Conservation (phyloP, 2,797 vertebrate species). For the Cyclura pinguis region DNA sequence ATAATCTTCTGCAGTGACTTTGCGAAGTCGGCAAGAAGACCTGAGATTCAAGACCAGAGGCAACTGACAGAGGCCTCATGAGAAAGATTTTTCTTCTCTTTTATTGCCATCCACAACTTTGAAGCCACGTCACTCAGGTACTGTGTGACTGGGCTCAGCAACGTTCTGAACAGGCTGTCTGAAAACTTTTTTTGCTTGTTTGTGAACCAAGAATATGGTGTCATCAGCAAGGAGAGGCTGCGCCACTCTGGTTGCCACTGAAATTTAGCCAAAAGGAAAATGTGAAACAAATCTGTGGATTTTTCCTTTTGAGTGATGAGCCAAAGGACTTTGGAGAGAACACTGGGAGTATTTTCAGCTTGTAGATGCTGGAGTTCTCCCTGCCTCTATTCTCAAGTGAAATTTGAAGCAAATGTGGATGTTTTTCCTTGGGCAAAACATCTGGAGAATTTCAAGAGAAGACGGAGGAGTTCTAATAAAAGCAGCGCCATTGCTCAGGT, state of each 20-base stretch:
- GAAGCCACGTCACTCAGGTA: background rate
- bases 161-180: background rate
- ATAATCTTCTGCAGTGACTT: too few species aligned
- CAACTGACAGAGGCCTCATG: background rate
- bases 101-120: background rate
- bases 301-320: background rate
- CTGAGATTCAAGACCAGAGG: background rate
- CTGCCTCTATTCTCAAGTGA: too few species aligned
- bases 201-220: background rate
- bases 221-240: background rate
- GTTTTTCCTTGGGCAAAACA: background rate
- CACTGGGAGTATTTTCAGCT: background rate
- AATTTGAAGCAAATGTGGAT: constrained; percentile 1
- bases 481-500: background rate
- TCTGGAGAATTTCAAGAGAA: background rate
- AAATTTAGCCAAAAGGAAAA: background rate
- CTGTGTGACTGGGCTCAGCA: background rate
- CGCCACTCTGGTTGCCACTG: background rate
- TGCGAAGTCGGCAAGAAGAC: background rate
- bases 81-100: background rate
- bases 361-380: background rate
- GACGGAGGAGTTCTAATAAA: background rate
- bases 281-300: background rate
- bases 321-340: background rate
- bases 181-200: background rate